These are phyloP conservation scores for Euphysa ruthae DNA, from an alignment of 30 jellyfish, hydroid and myxozoan species.

Conservation along the genomic window DNA sequence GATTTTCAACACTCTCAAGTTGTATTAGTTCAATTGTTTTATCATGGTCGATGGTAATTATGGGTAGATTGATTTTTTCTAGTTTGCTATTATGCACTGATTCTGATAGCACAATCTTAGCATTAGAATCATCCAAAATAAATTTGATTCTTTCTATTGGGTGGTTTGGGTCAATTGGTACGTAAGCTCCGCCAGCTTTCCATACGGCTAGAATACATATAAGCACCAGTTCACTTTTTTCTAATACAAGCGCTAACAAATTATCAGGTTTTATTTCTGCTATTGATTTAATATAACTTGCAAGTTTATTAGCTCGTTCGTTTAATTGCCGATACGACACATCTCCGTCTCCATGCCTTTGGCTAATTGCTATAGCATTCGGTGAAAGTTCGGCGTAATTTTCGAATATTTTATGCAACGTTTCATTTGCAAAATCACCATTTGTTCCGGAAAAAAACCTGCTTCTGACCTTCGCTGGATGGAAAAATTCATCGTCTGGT, in stretches of 20 bases:
- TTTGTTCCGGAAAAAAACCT: too few species aligned
- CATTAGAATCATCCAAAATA: neutral
- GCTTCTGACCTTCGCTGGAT: too few species aligned
- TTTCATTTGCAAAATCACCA: neutral
- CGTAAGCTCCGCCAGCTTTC: neutral
- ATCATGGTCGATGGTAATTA: neutral
- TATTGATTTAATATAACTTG: neutral
- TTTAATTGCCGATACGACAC: neutral
- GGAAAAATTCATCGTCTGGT: neutral
- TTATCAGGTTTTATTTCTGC: neutral
- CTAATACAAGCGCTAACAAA: neutral
- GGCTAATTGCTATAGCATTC: neutral
- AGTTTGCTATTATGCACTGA: neutral
- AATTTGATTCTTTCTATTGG: neutral
- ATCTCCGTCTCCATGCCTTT: neutral
- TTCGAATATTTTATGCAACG: neutral
- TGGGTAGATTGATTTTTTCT: neutral
- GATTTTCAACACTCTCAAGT: neutral
- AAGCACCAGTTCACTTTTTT: neutral
- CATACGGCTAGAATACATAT: neutral
- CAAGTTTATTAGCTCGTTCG: neutral
- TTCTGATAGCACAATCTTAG: neutral
- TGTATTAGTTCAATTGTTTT: neutral
- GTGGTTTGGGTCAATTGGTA: neutral
- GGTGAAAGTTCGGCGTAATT: neutral